Evolutionary conservation across 2,888 invertebrate species (phyloP).

Genomic region (Phoronis australis): DNA sequence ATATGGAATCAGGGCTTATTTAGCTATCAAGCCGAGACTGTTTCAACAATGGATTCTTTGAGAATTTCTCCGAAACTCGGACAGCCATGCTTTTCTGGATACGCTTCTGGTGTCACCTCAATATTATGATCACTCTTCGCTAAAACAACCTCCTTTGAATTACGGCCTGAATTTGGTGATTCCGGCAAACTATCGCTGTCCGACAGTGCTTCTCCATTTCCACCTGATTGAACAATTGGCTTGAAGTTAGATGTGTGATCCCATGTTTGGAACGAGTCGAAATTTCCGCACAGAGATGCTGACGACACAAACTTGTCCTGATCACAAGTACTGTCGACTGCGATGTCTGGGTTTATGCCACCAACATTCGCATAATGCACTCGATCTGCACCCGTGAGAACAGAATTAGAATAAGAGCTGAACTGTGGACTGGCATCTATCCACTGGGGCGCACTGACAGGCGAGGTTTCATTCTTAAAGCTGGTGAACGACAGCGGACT

Average conservation of each 20-base stretch:
- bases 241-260: background rate
- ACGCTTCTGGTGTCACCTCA: background rate
- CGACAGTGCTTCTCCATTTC: background rate
- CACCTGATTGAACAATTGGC: too few species aligned
- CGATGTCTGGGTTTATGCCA: too few species aligned
- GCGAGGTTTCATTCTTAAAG: background rate
- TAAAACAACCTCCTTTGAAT: too few species aligned
- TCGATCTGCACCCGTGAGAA: background rate
- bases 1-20: too few species aligned
- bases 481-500: slow-evolving; percentile 16
- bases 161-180: background rate
- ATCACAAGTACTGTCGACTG: too few species aligned
- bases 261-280: background rate
- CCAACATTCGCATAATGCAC: background rate
- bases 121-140: background rate
- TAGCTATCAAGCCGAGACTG: slow-evolving; percentile 70
- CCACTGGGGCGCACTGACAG: background rate
- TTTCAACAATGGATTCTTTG: slow-evolving; percentile 87
- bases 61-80: slow-evolving; percentile 82
- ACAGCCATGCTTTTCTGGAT: background rate
- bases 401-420: background rate
- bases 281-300: background rate
- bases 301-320: too few species aligned
- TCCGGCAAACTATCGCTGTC: background rate
- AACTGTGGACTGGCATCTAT: background rate